Evolutionary conservation across 2,113 vertebrate species (phyloP).

Genomic region (Genyomyrus donnyi): DNA sequence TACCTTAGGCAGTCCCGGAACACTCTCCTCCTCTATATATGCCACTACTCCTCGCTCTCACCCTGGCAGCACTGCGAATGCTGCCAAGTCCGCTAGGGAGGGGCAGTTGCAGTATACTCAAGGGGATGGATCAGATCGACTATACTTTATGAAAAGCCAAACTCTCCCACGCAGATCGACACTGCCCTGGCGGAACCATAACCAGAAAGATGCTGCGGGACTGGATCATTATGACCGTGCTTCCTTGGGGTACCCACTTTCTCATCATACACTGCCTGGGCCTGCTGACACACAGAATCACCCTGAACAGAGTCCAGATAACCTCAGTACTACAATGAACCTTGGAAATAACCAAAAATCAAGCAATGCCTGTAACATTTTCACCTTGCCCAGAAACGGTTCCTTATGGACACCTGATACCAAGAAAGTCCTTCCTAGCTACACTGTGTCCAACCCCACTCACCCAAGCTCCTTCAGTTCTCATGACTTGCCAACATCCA

Average conservation of each 20-base stretch:
- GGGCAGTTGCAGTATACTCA: not conserved
- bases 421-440: not conserved
- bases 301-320: not conserved
- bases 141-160: not conserved
- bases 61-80: not conserved
- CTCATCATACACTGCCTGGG: not conserved
- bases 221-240: not conserved
- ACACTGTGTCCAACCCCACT: not conserved
- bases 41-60: not conserved
- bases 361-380: not conserved
- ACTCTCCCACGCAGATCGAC: not conserved
- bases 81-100: not conserved
- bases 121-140: not conserved
- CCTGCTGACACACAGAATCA: not conserved
- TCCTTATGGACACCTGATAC: not conserved
- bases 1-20: slow-evolving; percentile 24
- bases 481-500: not conserved
- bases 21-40: not conserved
- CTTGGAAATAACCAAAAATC: not conserved
- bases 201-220: not conserved
- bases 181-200: not conserved
- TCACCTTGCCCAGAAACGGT: not conserved
- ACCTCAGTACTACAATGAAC: not conserved
- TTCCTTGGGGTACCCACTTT: not conserved
- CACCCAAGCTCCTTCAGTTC: too few species aligned